These are phyloP conservation scores for Venustoraphidia nigricollis DNA, from an alignment of 2,888 invertebrate genomes.

Conservation along the genomic window DNA sequence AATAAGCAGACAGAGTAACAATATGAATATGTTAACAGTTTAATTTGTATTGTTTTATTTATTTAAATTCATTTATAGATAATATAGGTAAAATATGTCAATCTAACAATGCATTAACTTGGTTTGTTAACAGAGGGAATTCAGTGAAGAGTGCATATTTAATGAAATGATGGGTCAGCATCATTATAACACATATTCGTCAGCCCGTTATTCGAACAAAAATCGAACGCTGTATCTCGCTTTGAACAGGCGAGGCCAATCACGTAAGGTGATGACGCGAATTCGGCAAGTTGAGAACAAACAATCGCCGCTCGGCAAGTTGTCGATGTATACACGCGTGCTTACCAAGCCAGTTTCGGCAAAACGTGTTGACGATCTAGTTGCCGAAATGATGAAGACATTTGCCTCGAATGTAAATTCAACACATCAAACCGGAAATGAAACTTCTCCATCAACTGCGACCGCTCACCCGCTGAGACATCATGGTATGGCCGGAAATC, in stretches of 20 bases:
- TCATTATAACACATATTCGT: constrained; percentile 75
- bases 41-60: no score
- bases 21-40: no score
- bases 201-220: constrained; percentile 52
- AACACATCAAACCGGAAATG: constrained; percentile 16
- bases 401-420: constrained; percentile 17
- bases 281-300: neutral
- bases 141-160: constrained; percentile 69
- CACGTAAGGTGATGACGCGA: constrained; percentile 45
- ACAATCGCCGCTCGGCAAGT: constrained; percentile 47
- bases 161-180: constrained; percentile 74
- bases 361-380: constrained; percentile 33
- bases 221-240: constrained; percentile 62
- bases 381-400: constrained; percentile 29
- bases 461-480: constrained; percentile 26
- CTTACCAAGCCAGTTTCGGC: constrained; percentile 41
- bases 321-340: constrained; percentile 60
- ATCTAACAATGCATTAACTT: constrained; percentile 6
- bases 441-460: constrained; percentile 9
- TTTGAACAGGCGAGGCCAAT: constrained; percentile 54
- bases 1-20: no score
- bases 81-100: no score
- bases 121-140: constrained; percentile 64
- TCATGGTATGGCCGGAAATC: constrained; percentile 15
- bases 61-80: no score